phyloP scores from a whole-genome alignment of 2,113 vertebrate genomes.

The Prionailurus viverrinus region DNA sequence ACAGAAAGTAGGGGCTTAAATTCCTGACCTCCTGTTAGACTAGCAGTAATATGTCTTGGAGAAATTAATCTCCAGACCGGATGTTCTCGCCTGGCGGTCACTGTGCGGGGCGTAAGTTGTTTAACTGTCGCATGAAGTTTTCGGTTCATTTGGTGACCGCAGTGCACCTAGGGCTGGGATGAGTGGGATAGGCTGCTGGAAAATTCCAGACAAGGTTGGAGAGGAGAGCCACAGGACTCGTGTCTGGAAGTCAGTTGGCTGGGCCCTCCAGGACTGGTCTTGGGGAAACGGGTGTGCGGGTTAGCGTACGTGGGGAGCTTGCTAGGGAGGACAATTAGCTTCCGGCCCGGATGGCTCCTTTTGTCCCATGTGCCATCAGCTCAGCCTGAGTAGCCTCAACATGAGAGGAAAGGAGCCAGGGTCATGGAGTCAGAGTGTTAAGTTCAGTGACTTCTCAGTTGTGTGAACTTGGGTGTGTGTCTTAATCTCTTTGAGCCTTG shows the following conservation, averaged over 20 bases:
- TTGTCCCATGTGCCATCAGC: background rate
- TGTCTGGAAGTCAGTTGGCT: background rate
- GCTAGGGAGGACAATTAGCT: background rate
- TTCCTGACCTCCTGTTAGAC: background rate
- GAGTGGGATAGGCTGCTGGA: background rate
- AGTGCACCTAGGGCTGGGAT: background rate
- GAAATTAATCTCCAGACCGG: background rate
- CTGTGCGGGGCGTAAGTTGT: background rate
- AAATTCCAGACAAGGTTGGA: background rate
- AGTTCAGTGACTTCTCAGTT: background rate
- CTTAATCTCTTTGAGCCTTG: background rate
- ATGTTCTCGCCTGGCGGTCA: background rate
- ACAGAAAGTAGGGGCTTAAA: background rate
- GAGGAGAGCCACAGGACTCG: background rate
- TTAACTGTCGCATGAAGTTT: background rate
- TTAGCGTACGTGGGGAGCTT: background rate
- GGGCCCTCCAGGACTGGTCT: background rate
- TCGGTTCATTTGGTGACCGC: background rate
- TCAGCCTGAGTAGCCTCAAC: background rate
- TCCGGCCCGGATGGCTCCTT: background rate
- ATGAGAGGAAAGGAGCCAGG: background rate
- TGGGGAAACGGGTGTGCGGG: background rate
- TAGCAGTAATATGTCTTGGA: background rate
- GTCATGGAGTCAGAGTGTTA: background rate
- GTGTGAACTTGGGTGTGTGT: background rate